Evolutionary conservation across 1,140 invertebrate genomes (phyloP).

Genomic region (Tetraneura akinire): DNA sequence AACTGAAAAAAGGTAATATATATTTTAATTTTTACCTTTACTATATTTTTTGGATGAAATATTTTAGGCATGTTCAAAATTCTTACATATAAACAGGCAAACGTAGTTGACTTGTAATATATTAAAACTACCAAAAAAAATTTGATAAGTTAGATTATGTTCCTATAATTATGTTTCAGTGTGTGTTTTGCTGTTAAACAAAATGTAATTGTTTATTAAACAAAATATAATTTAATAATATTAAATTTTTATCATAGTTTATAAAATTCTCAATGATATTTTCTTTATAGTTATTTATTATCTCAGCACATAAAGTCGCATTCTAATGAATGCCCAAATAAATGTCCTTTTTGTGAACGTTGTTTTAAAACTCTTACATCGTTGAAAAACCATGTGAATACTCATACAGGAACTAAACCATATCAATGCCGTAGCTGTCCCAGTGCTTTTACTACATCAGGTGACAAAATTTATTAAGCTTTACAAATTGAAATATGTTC

Average conservation of each 20-base stretch:
- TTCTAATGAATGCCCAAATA: conserved; percentile 91
- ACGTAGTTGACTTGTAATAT: too few species aligned
- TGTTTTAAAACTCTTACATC: conserved; percentile 94
- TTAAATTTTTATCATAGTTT: neutral
- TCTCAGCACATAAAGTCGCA: conserved; percentile 94
- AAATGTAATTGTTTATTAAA: too few species aligned
- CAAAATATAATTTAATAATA: neutral
- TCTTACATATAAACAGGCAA: too few species aligned
- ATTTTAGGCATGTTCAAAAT: too few species aligned
- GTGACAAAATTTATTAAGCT: conserved; percentile 59
- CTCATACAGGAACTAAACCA: conserved; percentile 93
- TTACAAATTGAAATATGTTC: neutral
- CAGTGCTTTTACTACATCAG: conserved; percentile 91
- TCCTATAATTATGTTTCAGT: too few species aligned
- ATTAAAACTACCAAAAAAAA: too few species aligned
- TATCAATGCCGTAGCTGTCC: conserved; percentile 93
- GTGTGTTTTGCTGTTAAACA: too few species aligned
- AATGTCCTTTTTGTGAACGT: conserved; percentile 90
- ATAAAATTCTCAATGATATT: neutral
- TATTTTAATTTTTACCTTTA: neutral
- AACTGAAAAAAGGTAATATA: conserved; percentile 72
- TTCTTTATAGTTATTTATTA: conserved; percentile 73
- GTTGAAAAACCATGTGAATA: conserved; percentile 93
- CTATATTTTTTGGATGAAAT: conserved; percentile 6
- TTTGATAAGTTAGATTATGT: too few species aligned